Percentiles rank a stretch among this genome's conserved stretches.
Conservation (phyloP, 2,113 vertebrate genomes). For the Spheniscus mendiculus region DNA sequence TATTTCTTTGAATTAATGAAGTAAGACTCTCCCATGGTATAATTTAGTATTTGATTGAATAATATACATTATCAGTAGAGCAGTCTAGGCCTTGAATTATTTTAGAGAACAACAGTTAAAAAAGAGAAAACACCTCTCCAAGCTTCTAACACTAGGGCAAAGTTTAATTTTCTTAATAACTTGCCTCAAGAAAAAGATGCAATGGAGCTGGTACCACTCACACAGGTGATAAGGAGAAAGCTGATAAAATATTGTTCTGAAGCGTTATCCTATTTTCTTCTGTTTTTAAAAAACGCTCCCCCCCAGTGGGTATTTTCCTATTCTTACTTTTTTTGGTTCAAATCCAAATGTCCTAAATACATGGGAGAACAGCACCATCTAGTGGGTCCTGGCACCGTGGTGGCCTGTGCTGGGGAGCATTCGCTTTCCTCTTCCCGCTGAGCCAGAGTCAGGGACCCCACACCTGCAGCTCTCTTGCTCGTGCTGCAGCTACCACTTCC, state of each 20-base stretch:
- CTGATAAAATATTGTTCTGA: not conserved
- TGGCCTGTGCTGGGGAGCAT: not conserved
- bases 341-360: accelerated
- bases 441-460: accelerated
- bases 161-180: not conserved
- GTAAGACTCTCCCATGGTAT: not conserved
- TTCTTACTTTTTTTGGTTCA: accelerated
- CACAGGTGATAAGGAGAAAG: not conserved
- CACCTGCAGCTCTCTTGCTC: accelerated
- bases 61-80: not conserved
- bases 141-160: not conserved
- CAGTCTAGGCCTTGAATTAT: not conserved
- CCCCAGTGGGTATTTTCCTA: not conserved
- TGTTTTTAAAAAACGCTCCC: accelerated
- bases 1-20: not conserved
- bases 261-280: not conserved
- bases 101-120: not conserved
- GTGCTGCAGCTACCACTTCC: not conserved
- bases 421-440: accelerated
- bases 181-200: not conserved
- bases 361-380: not conserved
- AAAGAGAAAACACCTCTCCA: not conserved
- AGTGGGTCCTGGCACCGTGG: accelerated
- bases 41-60: not conserved
- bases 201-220: not conserved